Evolutionary conservation across 1,140 invertebrate species (phyloP), one percentile per base, ranked within the genome.

Genomic region (Zaprionus capensis): DNA sequence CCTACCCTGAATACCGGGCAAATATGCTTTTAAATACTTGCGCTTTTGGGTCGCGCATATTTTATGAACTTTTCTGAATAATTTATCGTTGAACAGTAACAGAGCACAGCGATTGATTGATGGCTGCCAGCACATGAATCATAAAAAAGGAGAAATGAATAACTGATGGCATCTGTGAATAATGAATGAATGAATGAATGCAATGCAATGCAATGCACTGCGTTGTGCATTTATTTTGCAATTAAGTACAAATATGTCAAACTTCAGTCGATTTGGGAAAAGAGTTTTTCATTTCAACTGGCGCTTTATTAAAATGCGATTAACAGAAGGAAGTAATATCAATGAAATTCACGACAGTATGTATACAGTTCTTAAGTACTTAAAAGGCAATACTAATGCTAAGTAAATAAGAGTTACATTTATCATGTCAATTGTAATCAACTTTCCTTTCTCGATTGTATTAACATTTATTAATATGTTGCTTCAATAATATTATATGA

Each of bases 131-230:
- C 34, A 17, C 66, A 38, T 38, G 31, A 65, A 70, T 46, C 69
- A 76, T 77, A 75, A 67, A 78, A 41, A 82, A 82, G 38, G 17
- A 20, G 17, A n/a, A 64, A 51, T 53, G 28, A 67, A 88, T 75
- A 88, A 88, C 72, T 78, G 66, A 86, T 80, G 55, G 38, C 82
- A 82, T 67, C 58, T 87, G 80, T 73, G 69, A 67, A 71, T 77
- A 51, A 70, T 76, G 65, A 62, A 69, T 77, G 63, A 58, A 63
- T 73, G 65, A 62, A 62, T n/a, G n/a, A n/a, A n/a, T n/a, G n/a
- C n/a, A n/a, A n/a, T 77, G 69, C 82, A 87, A 80, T 87, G 31
- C 31, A 87, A 80, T 87, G 31, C 31, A 34, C 9, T 34, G 31
- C 64, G 77, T 62, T 78, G 74, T 59, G 55, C 70, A 61, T 72